Evolutionary conservation across 2,888 invertebrate genomes (phyloP), one percentile per base, ranked within the genome.

Genomic region (Thysanoteuthis rhombus): DNA sequence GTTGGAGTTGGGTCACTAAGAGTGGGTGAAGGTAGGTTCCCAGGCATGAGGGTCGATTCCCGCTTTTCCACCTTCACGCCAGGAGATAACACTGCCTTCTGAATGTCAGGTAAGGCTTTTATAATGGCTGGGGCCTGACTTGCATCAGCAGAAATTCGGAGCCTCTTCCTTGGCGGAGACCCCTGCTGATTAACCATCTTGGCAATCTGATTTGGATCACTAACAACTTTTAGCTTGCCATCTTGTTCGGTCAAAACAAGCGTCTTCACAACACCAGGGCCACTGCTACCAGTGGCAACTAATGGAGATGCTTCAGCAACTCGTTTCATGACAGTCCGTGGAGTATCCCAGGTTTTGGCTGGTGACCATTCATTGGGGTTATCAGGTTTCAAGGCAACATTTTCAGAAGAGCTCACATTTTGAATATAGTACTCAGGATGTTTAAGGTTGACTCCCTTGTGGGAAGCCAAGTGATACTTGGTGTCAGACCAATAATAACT

Each of bases 221-320:
- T 92, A n/a, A 92, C 92, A 16, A 92, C 92, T 92, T 92, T 92
- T 19, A 92, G 42, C 92, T 45, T 92, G 22, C 92, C 92, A 42
- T 92, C 92, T 92, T 92, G 92, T 42, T 92, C 92, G n/a, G 92
- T 92, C 40, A 92, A 45, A 42, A 92, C 92, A 32, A 92, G 92
- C 45, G 92, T 92, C 42, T 92, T 92, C 0, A 92, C 92, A 92
- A 40, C 92, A 42, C 92, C 92, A 92, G 42, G 19, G 38, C 91
- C 91, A 91, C 40, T 91, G 42, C 75, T n/a, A 75, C 75, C 75
- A 75, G 75, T 75, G 75, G 75, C 12, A 75, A 75, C 75, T 36
- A 75, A 75, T 32, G 42, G 16, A 42, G 45, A 12, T 28, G 40
- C 6, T 92, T 92, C 92, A 32, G 40, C n/a, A 32, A 32, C 32